Evolutionary conservation across 2,888 invertebrate genomes (phyloP).

Genomic region (Clistopyga incitator): DNA sequence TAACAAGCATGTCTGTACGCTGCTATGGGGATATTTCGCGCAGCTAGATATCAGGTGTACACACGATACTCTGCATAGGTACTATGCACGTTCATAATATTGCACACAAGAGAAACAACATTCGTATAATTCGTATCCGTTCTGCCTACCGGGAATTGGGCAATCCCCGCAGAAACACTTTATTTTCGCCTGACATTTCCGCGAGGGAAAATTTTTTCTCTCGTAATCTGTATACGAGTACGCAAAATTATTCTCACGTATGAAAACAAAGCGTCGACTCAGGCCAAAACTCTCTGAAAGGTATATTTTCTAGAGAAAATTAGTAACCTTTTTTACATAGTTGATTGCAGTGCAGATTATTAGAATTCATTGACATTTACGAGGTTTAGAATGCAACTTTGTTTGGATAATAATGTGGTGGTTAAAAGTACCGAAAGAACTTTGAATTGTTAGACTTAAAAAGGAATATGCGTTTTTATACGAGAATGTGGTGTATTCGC

Average conservation of each 20-base stretch:
- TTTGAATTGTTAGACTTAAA: no score
- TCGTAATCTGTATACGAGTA: neutral
- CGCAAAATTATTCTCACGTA: neutral
- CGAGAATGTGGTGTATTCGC: no score
- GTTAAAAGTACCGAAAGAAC: no score
- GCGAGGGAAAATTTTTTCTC: constrained; percentile 4
- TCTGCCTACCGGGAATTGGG: constrained; percentile 27
- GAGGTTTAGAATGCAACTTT: no score
- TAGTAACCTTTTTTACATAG: neutral
- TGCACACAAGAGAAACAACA: constrained; percentile 10
- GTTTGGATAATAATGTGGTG: no score
- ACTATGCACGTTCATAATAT: neutral
- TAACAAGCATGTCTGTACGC: constrained; percentile 16
- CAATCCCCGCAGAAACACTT: constrained; percentile 6
- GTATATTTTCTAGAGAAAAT: neutral
- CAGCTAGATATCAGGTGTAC: neutral
- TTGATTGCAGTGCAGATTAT: neutral
- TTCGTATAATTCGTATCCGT: constrained; percentile 34
- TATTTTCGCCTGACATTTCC: constrained; percentile 21
- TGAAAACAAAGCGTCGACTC: neutral
- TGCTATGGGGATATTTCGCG: neutral
- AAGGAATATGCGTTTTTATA: no score
- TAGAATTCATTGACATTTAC: no score
- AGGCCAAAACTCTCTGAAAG: neutral
- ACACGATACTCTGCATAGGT: constrained; percentile 4